phyloP scores from a whole-genome alignment of 2,888 invertebrate genomes.

The Asteroscopus sphinx region DNA sequence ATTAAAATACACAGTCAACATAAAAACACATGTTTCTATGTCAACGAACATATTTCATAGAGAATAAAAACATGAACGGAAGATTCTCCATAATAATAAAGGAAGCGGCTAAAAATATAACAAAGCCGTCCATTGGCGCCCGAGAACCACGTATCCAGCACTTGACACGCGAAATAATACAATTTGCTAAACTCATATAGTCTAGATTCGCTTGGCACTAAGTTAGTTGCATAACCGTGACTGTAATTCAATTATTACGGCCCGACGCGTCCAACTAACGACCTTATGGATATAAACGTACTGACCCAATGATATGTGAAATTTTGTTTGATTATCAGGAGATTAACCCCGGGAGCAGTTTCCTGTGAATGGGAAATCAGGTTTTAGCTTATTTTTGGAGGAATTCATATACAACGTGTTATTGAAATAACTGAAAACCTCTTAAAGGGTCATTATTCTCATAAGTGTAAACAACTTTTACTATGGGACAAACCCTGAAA shows the following conservation, averaged over 20 bases:
- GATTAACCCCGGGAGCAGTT: slow-evolving; percentile 44
- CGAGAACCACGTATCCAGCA: slow-evolving; percentile 34
- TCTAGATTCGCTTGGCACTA: slow-evolving; percentile 52
- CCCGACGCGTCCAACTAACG: slow-evolving; percentile 81
- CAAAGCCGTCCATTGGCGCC: slow-evolving; percentile 36
- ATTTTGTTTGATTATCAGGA: slow-evolving; percentile 51
- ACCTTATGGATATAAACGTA: slow-evolving; percentile 72
- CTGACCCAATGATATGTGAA: slow-evolving; percentile 53
- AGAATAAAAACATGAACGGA: slow-evolving; percentile 23
- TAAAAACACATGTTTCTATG: no score
- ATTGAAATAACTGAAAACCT: no score
- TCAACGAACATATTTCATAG: not conserved
- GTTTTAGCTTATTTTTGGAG: not conserved
- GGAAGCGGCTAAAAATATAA: slow-evolving; percentile 44
- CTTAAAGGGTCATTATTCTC: no score
- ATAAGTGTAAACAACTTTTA: no score
- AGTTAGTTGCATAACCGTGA: slow-evolving; percentile 66
- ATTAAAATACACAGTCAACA: no score
- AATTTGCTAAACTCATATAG: slow-evolving; percentile 50
- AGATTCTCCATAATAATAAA: slow-evolving; percentile 30
- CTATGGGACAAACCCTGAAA: no score
- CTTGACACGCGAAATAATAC: slow-evolving; percentile 50
- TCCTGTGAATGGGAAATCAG: slow-evolving; percentile 30
- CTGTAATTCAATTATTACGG: slow-evolving; percentile 85
- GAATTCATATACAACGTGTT: no score